A percentile compares a stretch with the other conserved stretches of the same genome.
These are phyloP conservation scores for Cyclophora albipunctata DNA, from an alignment of 2,888 invertebrate species.

Conservation along the genomic window DNA sequence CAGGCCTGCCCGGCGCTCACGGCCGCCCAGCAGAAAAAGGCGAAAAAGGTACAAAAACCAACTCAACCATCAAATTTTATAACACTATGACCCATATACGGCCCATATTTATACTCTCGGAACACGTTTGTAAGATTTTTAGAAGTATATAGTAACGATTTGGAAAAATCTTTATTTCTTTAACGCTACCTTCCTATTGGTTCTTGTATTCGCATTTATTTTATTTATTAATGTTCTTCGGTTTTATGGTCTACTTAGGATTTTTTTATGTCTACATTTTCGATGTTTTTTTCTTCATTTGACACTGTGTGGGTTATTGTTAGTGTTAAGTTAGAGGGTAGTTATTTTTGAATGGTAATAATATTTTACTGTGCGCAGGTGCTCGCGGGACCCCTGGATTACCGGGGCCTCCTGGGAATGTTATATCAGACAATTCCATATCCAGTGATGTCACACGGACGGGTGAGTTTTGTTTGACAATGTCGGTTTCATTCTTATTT, in stretches of 20 bases:
- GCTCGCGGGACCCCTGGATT: conserved; percentile 53
- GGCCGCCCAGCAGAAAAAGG: conserved; percentile 83
- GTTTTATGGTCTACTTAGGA: conserved; percentile 45
- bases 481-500: neutral
- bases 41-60: conserved; percentile 78
- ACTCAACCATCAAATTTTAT: conserved; percentile 73
- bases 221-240: conserved; percentile 57
- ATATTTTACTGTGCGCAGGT: conserved; percentile 27
- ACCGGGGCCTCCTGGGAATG: conserved; percentile 40
- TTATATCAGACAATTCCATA: conserved; percentile 45
- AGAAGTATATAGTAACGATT: conserved; percentile 63
- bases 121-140: conserved; percentile 64
- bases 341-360: conserved; percentile 3
- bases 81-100: conserved; percentile 66
- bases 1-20: conserved; percentile 74
- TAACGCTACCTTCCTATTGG: conserved; percentile 45
- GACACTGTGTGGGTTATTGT: conserved; percentile 1
- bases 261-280: conserved; percentile 42
- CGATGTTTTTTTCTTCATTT: conserved; percentile 6
- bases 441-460: conserved; percentile 34
- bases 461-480: conserved; percentile 33
- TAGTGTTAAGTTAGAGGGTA: no score
- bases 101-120: conserved; percentile 63
- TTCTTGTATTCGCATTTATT: conserved; percentile 38
- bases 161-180: conserved; percentile 66